These are phyloP conservation scores for Bradysia coprophila DNA, from an alignment of 1,140 invertebrate species.

Conservation along the genomic window DNA sequence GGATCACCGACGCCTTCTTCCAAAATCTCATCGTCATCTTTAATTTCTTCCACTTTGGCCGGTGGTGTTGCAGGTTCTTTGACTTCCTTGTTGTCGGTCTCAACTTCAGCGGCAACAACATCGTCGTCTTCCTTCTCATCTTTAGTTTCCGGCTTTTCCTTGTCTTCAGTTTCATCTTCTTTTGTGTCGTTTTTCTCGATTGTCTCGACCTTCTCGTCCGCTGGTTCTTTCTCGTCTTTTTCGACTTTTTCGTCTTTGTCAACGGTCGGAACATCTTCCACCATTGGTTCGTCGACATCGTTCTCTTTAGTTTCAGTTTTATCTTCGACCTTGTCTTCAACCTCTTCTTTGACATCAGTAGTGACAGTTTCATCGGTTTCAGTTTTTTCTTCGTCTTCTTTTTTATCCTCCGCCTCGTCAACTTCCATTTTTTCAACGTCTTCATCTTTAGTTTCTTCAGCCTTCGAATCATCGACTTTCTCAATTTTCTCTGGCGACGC, in stretches of 20 bases:
- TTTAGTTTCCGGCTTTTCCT: slow-evolving; percentile 8
- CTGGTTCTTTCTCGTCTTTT: slow-evolving; percentile 2
- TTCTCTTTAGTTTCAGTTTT: slow-evolving; percentile 1
- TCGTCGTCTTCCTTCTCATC: slow-evolving; percentile 9
- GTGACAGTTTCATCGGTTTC: slow-evolving; percentile 11
- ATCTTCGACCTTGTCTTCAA: slow-evolving; percentile 5
- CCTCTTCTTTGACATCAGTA: slow-evolving; percentile 16
- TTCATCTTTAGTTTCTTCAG: slow-evolving; percentile 6
- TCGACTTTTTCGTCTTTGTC: neutral
- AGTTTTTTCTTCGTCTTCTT: slow-evolving; percentile 8
- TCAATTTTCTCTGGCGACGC: slow-evolving; percentile 7
- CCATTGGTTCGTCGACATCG: neutral
- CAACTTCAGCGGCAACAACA: slow-evolving; percentile 3
- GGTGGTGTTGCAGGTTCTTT: slow-evolving; percentile 7
- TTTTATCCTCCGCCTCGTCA: slow-evolving; percentile 1
- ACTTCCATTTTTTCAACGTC: slow-evolving; percentile 5
- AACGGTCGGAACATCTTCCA: no score
- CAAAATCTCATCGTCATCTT: slow-evolving; percentile 11
- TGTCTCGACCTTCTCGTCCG: slow-evolving; percentile 11
- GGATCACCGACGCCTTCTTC: slow-evolving; percentile 16
- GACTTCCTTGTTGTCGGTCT: slow-evolving; percentile 6
- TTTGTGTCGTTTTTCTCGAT: slow-evolving; percentile 7
- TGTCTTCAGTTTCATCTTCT: slow-evolving; percentile 3
- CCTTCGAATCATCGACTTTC: slow-evolving; percentile 15
- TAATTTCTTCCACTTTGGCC: slow-evolving; percentile 1